Percentiles rank a stretch among this genome's conserved stretches.
phyloP scores from a whole-genome alignment of 1,140 invertebrate species.

The Anastrepha ludens region DNA sequence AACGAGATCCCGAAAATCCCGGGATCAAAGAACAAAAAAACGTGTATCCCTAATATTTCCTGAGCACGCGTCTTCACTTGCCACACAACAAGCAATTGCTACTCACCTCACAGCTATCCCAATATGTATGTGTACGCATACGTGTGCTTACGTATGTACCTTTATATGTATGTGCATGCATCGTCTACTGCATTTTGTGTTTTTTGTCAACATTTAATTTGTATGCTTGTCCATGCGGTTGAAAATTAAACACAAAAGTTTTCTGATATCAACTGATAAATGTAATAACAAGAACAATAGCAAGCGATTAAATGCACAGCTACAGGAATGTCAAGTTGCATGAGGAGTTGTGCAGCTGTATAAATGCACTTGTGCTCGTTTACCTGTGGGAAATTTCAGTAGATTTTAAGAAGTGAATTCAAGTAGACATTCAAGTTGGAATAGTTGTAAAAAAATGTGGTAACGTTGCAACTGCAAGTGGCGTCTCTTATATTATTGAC shows the following conservation, averaged over 20 bases:
- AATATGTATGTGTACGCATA: not conserved
- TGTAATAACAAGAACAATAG: not conserved
- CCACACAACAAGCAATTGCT: not conserved
- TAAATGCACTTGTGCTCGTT: too few relatives aligned
- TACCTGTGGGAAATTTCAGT: not conserved
- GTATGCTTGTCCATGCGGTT: slow-evolving; percentile 11
- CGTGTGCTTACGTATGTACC: too few relatives aligned
- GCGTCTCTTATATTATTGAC: slow-evolving; percentile 9
- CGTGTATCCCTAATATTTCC: too few relatives aligned
- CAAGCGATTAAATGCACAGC: not conserved
- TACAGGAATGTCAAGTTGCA: not conserved
- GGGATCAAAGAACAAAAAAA: too few relatives aligned
- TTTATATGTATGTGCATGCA: not conserved
- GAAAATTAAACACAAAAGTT: not conserved
- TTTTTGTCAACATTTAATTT: not conserved
- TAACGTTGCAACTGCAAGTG: not conserved
- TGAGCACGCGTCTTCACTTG: not conserved
- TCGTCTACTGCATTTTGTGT: too few relatives aligned
- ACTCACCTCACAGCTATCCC: not conserved
- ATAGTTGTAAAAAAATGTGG: not conserved
- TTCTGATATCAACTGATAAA: not conserved
- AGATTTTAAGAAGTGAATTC: slow-evolving; percentile 5
- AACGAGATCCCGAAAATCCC: too few relatives aligned
- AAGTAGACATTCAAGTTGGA: not conserved
- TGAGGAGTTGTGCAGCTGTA: not conserved